Evolutionary conservation across 2,113 vertebrate species (phyloP).

Genomic region (Epinephelus lanceolatus): DNA sequence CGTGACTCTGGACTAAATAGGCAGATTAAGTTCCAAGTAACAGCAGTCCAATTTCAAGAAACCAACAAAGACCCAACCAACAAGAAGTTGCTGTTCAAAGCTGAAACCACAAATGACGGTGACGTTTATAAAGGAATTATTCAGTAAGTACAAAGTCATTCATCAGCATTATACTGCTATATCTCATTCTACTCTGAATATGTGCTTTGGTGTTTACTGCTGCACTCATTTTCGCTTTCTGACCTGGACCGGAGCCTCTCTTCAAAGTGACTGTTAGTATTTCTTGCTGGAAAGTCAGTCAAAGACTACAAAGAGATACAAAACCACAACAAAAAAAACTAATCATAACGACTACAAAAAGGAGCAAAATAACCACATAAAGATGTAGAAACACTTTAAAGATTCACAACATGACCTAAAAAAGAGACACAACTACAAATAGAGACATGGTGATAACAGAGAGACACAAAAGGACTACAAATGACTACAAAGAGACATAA

Average conservation of each 20-base stretch:
- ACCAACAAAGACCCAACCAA: not conserved
- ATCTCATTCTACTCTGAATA: not conserved
- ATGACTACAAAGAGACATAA: no score
- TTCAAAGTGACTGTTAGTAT: not conserved
- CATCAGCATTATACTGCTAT: not conserved
- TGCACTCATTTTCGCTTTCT: not conserved
- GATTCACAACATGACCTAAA: not conserved
- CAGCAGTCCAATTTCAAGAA: constrained; percentile 77
- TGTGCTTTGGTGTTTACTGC: not conserved
- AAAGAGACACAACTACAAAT: no score
- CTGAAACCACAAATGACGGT: constrained; percentile 61
- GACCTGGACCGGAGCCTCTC: not conserved
- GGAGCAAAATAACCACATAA: not conserved
- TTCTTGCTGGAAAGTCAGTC: not conserved
- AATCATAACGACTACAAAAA: not conserved
- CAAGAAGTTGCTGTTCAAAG: constrained; percentile 77
- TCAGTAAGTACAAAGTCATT: constrained; percentile 72
- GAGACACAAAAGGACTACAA: no score
- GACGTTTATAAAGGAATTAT: constrained; percentile 70
- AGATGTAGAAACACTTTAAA: not conserved
- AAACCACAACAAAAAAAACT: not conserved
- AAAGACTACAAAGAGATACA: not conserved
- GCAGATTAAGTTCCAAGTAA: constrained; percentile 84
- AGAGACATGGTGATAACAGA: no score
- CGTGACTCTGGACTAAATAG: constrained; percentile 82